These are phyloP conservation scores for Malachius bipustulatus DNA, from an alignment of 2,888 invertebrate species.

Conservation along the genomic window DNA sequence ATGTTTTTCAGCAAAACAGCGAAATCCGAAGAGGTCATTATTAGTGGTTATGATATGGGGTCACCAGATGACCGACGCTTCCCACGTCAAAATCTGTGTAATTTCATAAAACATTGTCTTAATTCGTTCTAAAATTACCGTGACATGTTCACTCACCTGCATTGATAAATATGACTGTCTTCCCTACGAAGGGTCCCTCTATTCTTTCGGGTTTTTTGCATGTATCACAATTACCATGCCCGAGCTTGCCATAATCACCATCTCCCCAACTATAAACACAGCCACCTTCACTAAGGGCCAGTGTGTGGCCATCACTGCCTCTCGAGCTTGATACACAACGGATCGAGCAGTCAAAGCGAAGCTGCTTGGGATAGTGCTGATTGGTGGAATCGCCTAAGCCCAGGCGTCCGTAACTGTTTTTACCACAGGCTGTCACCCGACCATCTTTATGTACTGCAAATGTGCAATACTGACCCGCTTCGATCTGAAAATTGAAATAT, in stretches of 20 bases:
- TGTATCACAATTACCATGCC: slow-evolving; percentile 42
- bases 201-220: slow-evolving; percentile 45
- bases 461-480: slow-evolving; percentile 54
- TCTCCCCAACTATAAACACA: slow-evolving; percentile 47
- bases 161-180: slow-evolving; percentile 40
- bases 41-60: too few species aligned
- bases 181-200: slow-evolving; percentile 36
- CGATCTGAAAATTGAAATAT: slow-evolving; percentile 43
- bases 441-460: slow-evolving; percentile 48
- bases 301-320: slow-evolving; percentile 46
- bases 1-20: too few species aligned
- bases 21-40: too few species aligned
- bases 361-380: slow-evolving; percentile 44
- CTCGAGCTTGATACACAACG: slow-evolving; percentile 43
- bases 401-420: slow-evolving; percentile 51
- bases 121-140: too few species aligned
- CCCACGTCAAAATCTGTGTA: too few species aligned
- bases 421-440: slow-evolving; percentile 47
- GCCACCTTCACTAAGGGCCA: slow-evolving; percentile 43
- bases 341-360: slow-evolving; percentile 41
- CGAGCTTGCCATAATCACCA: slow-evolving; percentile 47
- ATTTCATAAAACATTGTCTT: too few species aligned
- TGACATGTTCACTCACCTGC: slow-evolving; percentile 35
- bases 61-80: too few species aligned
- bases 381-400: slow-evolving; percentile 51